A percentile compares a stretch with the other conserved stretches of the same genome.
phyloP scores from a whole-genome alignment of 23 tunicate genomes.

The Diplosoma virens region DNA sequence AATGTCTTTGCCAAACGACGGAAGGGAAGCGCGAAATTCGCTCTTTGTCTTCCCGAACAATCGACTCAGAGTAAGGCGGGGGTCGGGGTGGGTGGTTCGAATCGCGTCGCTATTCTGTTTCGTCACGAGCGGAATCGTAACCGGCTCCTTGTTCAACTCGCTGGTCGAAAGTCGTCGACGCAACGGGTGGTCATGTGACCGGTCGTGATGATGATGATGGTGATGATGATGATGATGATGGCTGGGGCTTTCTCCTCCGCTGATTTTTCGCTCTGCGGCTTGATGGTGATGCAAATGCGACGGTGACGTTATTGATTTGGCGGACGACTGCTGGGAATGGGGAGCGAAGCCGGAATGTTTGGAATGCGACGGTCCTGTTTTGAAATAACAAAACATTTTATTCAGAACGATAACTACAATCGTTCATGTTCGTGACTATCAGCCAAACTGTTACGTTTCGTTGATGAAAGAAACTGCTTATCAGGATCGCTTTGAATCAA shows the following conservation, averaged over 20 bases:
- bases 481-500: too few relatives aligned
- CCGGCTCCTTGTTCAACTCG: constrained; percentile 79
- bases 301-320: constrained; percentile 52
- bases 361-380: not conserved
- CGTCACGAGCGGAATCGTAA: constrained; percentile 61
- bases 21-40: constrained; percentile 43
- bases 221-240: constrained; percentile 3
- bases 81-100: constrained; percentile 74
- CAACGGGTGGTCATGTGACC: constrained; percentile 14
- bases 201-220: too few relatives aligned
- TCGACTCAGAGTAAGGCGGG: constrained; percentile 72
- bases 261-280: not conserved
- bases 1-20: constrained; percentile 63
- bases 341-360: not conserved
- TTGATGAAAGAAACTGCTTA: too few relatives aligned
- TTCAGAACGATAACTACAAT: too few relatives aligned
- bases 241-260: constrained; percentile 43
- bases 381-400: too few relatives aligned
- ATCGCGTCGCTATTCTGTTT: constrained; percentile 64
- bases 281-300: constrained; percentile 33
- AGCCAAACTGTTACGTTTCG: too few relatives aligned
- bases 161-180: constrained; percentile 68
- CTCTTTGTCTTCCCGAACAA: constrained; percentile 50
- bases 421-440: too few relatives aligned
- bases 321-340: constrained; percentile 4